These are phyloP conservation scores for Anarhynchus alexandrinus DNA, from an alignment of 2,113 vertebrate genomes.

Conservation along the genomic window DNA sequence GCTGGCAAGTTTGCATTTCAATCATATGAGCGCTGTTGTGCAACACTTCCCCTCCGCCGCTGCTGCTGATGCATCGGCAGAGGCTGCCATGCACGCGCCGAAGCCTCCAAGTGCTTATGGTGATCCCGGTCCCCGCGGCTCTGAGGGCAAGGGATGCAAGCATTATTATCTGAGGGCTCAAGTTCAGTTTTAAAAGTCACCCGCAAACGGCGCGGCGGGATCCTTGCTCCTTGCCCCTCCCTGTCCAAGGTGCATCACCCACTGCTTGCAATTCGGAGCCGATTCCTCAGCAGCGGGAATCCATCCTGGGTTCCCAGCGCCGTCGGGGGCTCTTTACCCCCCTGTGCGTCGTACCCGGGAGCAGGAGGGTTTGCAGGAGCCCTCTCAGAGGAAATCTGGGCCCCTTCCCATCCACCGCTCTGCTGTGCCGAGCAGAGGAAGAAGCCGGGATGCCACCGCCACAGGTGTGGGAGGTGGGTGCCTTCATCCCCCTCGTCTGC, in stretches of 20 bases:
- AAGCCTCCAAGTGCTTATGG: background rate
- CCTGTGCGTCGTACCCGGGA: rapidly evolving
- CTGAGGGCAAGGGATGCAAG: background rate
- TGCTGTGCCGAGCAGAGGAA: background rate
- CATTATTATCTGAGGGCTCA: background rate
- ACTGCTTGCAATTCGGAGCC: rapidly evolving
- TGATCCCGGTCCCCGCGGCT: background rate
- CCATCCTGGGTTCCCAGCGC: rapidly evolving
- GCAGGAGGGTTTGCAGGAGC: background rate
- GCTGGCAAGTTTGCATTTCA: background rate
- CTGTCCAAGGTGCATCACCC: background rate
- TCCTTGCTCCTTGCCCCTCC: background rate
- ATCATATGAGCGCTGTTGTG: constrained; percentile 31
- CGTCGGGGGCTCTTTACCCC: background rate
- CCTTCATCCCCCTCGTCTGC: background rate
- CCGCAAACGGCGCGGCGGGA: background rate
- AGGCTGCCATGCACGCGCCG: rapidly evolving
- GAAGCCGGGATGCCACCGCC: background rate
- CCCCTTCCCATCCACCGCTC: rapidly evolving
- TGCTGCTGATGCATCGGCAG: background rate
- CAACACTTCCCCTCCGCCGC: background rate
- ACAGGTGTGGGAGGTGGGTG: background rate
- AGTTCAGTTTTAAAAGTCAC: background rate
- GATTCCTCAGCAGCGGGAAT: background rate
- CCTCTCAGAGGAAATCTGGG: background rate